phyloP scores from a whole-genome alignment of 2,888 invertebrate genomes.

The Mellilla xanthometata region DNA sequence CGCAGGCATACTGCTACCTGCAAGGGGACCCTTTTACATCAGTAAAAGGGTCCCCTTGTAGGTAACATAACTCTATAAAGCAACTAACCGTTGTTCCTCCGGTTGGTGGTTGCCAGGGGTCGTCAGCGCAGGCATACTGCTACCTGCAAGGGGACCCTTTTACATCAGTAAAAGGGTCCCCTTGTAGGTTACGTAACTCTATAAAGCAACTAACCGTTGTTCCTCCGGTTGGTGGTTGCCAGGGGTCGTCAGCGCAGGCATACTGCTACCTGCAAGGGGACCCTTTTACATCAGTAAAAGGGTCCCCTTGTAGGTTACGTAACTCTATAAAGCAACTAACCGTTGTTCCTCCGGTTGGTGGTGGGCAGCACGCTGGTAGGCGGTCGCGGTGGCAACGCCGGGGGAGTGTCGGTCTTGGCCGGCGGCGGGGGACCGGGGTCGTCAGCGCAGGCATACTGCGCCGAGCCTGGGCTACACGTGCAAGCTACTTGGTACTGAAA shows the following conservation, averaged over 20 bases:
- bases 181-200: no score
- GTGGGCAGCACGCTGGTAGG: conserved; percentile 65
- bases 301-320: no score
- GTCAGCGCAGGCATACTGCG: conserved; percentile 72
- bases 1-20: no score
- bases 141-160: no score
- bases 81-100: no score
- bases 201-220: conserved; percentile 53
- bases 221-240: conserved; percentile 59
- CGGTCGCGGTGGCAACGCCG: conserved; percentile 77
- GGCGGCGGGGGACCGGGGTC: conserved; percentile 71
- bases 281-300: no score
- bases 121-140: no score
- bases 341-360: conserved; percentile 64
- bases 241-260: conserved; percentile 71
- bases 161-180: no score
- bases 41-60: no score
- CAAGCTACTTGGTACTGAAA: conserved; percentile 80
- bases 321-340: conserved; percentile 42
- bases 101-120: no score
- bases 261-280: conserved; percentile 69
- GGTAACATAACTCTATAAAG: no score
- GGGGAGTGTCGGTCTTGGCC: conserved; percentile 75
- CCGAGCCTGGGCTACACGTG: conserved; percentile 72
- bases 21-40: no score